These are phyloP conservation scores for Diachasmimorpha longicaudata DNA, from an alignment of 1,140 invertebrate species.

Conservation along the genomic window DNA sequence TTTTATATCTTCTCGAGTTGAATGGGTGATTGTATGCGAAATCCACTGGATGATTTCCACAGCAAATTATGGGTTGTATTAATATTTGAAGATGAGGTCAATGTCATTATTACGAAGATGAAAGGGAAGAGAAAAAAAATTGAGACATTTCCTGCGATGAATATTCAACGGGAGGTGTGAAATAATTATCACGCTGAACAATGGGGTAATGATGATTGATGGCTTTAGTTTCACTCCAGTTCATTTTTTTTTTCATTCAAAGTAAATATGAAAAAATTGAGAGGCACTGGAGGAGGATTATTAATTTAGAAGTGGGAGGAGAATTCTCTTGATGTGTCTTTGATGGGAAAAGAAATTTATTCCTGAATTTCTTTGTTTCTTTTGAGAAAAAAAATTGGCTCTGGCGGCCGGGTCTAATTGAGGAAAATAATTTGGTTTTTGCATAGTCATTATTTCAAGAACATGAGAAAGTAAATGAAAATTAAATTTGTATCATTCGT, in stretches of 20 bases:
- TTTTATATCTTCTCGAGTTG: too few species aligned
- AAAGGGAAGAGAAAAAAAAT: not conserved
- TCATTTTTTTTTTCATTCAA: not conserved
- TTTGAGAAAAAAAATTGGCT: too few species aligned
- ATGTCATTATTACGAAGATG: not conserved
- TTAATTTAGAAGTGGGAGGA: too few species aligned
- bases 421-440: too few species aligned
- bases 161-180: not conserved
- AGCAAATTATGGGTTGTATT: not conserved
- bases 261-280: not conserved
- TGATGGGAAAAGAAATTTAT: too few species aligned
- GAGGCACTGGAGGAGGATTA: too few species aligned
- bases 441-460: not conserved
- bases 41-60: not conserved
- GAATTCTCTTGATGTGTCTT: too few species aligned
- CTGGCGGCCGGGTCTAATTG: too few species aligned
- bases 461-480: not conserved
- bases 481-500: not conserved
- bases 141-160: not conserved
- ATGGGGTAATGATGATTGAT: not conserved
- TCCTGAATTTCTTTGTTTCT: too few species aligned
- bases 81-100: not conserved
- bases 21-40: not conserved
- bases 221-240: not conserved
- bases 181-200: not conserved